A percentile compares a stretch with the other conserved stretches of the same genome.
These are phyloP conservation scores for Leptinotarsa juncta DNA, from an alignment of 2,888 invertebrate genomes.

Conservation along the genomic window DNA sequence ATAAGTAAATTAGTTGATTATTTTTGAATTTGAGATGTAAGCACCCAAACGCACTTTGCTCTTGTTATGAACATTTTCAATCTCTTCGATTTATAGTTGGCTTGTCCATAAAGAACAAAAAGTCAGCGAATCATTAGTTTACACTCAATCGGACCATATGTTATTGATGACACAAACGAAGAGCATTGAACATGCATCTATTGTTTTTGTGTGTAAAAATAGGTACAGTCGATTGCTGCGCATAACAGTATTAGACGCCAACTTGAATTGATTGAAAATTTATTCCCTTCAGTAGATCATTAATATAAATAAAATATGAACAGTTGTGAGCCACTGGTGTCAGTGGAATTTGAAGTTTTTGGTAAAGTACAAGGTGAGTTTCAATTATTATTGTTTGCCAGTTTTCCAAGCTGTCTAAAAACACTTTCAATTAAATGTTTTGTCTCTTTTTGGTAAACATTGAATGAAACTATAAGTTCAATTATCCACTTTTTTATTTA, in stretches of 20 bases:
- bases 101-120: not conserved
- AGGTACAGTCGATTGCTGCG: constrained; percentile 21
- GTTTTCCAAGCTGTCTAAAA: not conserved
- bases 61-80: not conserved
- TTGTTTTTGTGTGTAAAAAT: constrained; percentile 43
- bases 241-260: constrained; percentile 32
- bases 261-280: constrained; percentile 36
- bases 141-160: constrained; percentile 3
- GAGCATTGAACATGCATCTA: constrained; percentile 18
- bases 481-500: not conserved
- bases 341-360: constrained; percentile 90
- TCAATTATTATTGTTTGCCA: not conserved
- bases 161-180: constrained; percentile 12
- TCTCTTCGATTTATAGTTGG: not conserved
- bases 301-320: constrained; percentile 35
- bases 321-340: constrained; percentile 73
- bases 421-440: not conserved
- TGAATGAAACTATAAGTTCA: too few species aligned
- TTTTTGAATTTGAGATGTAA: too few species aligned
- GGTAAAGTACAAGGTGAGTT: constrained; percentile 89
- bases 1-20: too few species aligned
- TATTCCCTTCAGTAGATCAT: constrained; percentile 3
- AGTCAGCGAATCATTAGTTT: constrained; percentile 1
- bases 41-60: not conserved
- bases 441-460: too few species aligned